Evolutionary conservation across 92 coral and sea anemone species (phyloP), one percentile per base, ranked within the genome.

Genomic region (Phenganax marumi): DNA sequence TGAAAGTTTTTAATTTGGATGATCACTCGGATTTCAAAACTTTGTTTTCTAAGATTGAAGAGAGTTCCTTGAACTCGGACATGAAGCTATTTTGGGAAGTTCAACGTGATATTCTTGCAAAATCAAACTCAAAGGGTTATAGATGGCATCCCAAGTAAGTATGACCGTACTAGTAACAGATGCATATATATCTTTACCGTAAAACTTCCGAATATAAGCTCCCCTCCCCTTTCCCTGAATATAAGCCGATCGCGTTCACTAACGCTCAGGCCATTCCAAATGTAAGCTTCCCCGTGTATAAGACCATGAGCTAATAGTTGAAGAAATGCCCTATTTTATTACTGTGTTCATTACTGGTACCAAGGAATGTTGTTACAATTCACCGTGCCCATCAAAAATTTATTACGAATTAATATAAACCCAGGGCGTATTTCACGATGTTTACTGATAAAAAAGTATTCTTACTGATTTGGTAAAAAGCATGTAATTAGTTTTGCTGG

Each of bases 111-210:
- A 18, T 62, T 62, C 43, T 62, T 8, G 33, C 33, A 1, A 62
- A 25, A 10, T 39, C 68, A 62, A 62, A 62, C 43, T 23, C 68
- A 1, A 62, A 62, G 43, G 26, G 33, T 8, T 62, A 62, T 23
- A 62, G 68, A 62, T 62, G 68, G 68, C 68, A 62, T 23, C 68
- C 68, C 10, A 62, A 62, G 68, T 62, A 62, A 18, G 68, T 62
- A n/a, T 56, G 19, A 56, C 17, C 19, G 0, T 14, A 56, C 7
- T 11, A 0, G 19, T 56, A 56, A 14, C 63, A 14, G 19, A 56
- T 14, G 63, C 63, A 56, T 56, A 56, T 18, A 56, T 56, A 56
- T 14, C 63, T 33, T 33, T 5, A 33, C 43, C 43, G 43, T 33
- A 33, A 33, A 33, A 33, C 43, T 2, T 33, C 43, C 43, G 43